Evolutionary conservation across 2,888 invertebrate genomes (phyloP).

Genomic region (Deroplatys truncata): DNA sequence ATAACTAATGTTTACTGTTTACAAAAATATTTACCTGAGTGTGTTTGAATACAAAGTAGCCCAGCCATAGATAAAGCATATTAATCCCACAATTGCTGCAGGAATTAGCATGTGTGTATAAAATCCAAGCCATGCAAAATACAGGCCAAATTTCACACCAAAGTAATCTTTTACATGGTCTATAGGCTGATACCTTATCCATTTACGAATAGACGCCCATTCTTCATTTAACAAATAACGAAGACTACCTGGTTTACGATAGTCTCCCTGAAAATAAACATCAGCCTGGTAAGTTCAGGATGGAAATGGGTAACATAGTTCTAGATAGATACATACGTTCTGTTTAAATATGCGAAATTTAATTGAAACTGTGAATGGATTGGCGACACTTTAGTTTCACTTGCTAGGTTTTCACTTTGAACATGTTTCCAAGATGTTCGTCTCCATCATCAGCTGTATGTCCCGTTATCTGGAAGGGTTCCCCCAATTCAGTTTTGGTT

Average conservation of each 20-base stretch:
- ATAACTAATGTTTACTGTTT: too few species aligned
- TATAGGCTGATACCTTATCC: conserved; percentile 69
- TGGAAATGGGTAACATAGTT: too few species aligned
- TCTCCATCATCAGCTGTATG: too few species aligned
- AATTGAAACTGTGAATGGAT: too few species aligned
- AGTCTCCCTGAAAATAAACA: conserved; percentile 50
- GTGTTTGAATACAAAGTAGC: conserved; percentile 48
- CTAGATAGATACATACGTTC: too few species aligned
- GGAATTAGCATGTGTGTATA: conserved; percentile 80
- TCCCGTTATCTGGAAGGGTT: too few species aligned
- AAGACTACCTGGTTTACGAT: conserved; percentile 46
- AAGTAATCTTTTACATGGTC: conserved; percentile 75
- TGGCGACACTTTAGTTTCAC: too few species aligned
- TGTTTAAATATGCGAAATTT: too few species aligned
- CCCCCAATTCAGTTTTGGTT: too few species aligned
- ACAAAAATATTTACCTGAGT: conserved; percentile 39
- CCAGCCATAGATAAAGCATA: conserved; percentile 61
- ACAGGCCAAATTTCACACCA: conserved; percentile 71
- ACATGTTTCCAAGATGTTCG: too few species aligned
- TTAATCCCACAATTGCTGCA: conserved; percentile 61
- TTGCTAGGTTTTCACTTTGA: too few species aligned
- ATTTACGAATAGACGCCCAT: conserved; percentile 67
- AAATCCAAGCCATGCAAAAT: conserved; percentile 83
- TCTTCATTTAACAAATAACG: conserved; percentile 58
- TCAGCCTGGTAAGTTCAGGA: too few species aligned